These are phyloP conservation scores for Galleria mellonella DNA, from an alignment of 1,140 invertebrate genomes.

Conservation along the genomic window DNA sequence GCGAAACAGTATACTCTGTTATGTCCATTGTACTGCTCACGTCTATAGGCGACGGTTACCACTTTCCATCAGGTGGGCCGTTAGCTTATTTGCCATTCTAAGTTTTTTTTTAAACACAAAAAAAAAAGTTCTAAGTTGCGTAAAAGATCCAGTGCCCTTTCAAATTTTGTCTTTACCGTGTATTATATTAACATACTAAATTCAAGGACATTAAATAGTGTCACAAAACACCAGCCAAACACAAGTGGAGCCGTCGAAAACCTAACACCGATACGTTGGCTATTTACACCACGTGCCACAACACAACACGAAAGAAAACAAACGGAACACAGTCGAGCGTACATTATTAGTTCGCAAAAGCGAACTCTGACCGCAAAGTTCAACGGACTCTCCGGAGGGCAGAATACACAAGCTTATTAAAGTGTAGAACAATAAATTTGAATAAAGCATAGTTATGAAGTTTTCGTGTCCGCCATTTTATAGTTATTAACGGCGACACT, in stretches of 20 bases:
- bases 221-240: not conserved
- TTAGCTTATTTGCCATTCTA: too few species aligned
- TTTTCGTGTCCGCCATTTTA: conserved; percentile 47
- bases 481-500: conserved; percentile 14
- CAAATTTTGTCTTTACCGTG: too few species aligned
- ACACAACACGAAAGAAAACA: conserved; percentile 19
- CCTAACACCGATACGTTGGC: not conserved
- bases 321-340: conserved; percentile 3
- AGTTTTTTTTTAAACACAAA: too few species aligned
- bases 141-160: too few species aligned
- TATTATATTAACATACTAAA: too few species aligned
- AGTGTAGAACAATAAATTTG: conserved; percentile 57
- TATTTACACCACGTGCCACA: conserved; percentile 26
- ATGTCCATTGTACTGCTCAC: too few species aligned
- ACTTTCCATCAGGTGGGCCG: too few species aligned
- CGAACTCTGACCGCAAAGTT: conserved; percentile 38
- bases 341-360: conserved; percentile 49
- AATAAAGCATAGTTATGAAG: conserved; percentile 66
- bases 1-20: too few species aligned
- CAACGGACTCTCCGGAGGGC: conserved; percentile 26
- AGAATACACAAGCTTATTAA: conserved; percentile 25
- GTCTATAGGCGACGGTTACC: too few species aligned
- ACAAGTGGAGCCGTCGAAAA: not conserved
- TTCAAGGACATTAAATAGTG: too few species aligned
- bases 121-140: too few species aligned